Percentiles rank a stretch among this genome's conserved stretches.
phyloP scores from a whole-genome alignment of 2,888 invertebrate species.

The Polietes domitor region DNA sequence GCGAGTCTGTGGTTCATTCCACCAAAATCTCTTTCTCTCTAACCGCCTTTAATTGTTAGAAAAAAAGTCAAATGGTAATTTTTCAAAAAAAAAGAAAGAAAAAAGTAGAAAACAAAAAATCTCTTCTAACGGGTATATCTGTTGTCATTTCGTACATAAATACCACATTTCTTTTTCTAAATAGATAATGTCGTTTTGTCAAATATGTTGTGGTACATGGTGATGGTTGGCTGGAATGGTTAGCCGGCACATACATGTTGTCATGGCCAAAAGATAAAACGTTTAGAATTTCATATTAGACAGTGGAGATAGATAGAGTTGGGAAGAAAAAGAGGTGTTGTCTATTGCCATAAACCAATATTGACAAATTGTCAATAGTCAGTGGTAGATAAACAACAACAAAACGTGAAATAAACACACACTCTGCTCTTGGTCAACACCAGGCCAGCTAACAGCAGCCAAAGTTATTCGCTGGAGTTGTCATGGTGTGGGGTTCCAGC shows the following conservation, averaged over 20 bases:
- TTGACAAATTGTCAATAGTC: conserved; percentile 51
- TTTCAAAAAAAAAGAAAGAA: too few species aligned
- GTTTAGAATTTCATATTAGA: conserved; percentile 29
- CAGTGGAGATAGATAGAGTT: background rate
- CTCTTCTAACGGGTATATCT: background rate
- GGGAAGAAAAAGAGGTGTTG: conserved; percentile 14
- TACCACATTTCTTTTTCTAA: background rate
- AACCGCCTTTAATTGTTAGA: background rate
- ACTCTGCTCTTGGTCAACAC: background rate
- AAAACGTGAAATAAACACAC: background rate
- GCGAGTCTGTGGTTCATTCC: background rate
- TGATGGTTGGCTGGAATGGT: background rate
- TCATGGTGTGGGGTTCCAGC: background rate
- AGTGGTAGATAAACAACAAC: background rate
- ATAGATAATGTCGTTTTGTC: conserved; percentile 6
- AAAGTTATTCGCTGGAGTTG: background rate
- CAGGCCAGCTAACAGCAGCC: background rate
- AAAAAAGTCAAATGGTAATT: background rate
- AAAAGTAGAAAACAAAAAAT: background rate
- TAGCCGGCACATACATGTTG: background rate
- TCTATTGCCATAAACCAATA: conserved; percentile 36
- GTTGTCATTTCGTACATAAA: background rate
- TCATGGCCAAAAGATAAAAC: conserved; percentile 11
- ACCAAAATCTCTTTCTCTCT: background rate
- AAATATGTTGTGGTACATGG: background rate